A percentile compares a stretch with the other conserved stretches of the same genome.
Evolutionary conservation across 2,888 invertebrate species (phyloP).

Genomic region (Trichogramma dendrolimi): DNA sequence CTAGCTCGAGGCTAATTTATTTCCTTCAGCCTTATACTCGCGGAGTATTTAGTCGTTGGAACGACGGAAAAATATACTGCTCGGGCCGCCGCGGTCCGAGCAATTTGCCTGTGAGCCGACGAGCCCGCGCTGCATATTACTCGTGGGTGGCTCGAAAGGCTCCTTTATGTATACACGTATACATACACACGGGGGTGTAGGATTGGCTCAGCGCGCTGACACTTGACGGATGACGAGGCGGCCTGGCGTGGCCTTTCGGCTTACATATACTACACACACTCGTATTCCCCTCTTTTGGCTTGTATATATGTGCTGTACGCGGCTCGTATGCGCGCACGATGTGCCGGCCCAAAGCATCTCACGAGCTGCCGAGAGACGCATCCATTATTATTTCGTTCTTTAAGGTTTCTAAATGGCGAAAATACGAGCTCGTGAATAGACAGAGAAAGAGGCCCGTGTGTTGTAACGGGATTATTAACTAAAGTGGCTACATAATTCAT

Average conservation of each 20-base stretch:
- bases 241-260: constrained; percentile 50
- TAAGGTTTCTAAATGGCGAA: constrained; percentile 24
- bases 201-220: constrained; percentile 51
- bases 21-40: too few relatives aligned
- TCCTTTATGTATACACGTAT: constrained; percentile 1
- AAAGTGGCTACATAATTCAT: constrained; percentile 42
- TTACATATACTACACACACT: constrained; percentile 25
- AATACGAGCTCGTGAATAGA: constrained; percentile 13
- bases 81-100: too few relatives aligned
- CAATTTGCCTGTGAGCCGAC: too few relatives aligned
- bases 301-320: too few relatives aligned
- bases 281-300: too few relatives aligned
- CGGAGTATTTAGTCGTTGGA: too few relatives aligned
- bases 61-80: too few relatives aligned
- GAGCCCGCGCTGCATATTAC: not conserved
- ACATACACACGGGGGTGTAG: constrained; percentile 38
- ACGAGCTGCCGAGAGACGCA: constrained; percentile 18
- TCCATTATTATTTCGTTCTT: constrained; percentile 38
- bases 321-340: too few relatives aligned
- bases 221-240: constrained; percentile 53
- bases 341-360: too few relatives aligned
- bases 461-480: constrained; percentile 46
- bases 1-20: too few relatives aligned
- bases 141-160: constrained; percentile 45
- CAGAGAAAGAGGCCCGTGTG: constrained; percentile 11